Evolutionary conservation across 2,888 invertebrate genomes (phyloP), one percentile per base, ranked within the genome.

Genomic region (Agrochola circellaris): DNA sequence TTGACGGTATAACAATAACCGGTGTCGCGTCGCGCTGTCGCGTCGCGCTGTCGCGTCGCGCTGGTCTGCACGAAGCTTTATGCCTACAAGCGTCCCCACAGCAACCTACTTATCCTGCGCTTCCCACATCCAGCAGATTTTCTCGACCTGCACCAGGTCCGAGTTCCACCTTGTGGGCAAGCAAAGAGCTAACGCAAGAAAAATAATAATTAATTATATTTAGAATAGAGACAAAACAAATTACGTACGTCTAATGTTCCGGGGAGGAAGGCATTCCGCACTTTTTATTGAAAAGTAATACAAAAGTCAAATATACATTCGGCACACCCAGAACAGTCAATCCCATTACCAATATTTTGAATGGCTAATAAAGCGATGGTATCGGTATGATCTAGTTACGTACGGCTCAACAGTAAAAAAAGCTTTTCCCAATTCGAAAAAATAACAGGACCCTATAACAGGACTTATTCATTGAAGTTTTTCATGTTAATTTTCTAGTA

Each of bases 401-500:
- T 23, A 66, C 20, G 26, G 11, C 3, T 56, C 5, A 26, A 5
- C 7, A 45, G 45, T 45, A 48, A 48, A 20, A 66, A 26, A 13
- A 20, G 23, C 23, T 48, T 23, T 23, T 23, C 5, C 1, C 23
- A 45, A 48, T 51, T 15, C 23, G 15, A 6, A 67, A 66, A 30
- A 23, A 15, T 48, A 20, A n/a, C n/a, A n/a, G n/a, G n/a, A n/a
- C 11, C n/a, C n/a, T 17, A 26, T 26, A 15, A 23, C 23, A 34
- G 30, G 6, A n/a, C 30, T 8, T 23, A 26, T 30, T 51, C 48
- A 30, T 66, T 23, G 17, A 67, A 54, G 34, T n/a, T 68, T 34
- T 20, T 17, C 20, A 13, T 68, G 11, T 38, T 56, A 13, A 34
- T 26, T 82, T 81, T 78, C 2, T 89, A 95, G 95, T 56, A 93